phyloP scores from a whole-genome alignment of 2,113 vertebrate species.

The Rhinolophus sinicus region DNA sequence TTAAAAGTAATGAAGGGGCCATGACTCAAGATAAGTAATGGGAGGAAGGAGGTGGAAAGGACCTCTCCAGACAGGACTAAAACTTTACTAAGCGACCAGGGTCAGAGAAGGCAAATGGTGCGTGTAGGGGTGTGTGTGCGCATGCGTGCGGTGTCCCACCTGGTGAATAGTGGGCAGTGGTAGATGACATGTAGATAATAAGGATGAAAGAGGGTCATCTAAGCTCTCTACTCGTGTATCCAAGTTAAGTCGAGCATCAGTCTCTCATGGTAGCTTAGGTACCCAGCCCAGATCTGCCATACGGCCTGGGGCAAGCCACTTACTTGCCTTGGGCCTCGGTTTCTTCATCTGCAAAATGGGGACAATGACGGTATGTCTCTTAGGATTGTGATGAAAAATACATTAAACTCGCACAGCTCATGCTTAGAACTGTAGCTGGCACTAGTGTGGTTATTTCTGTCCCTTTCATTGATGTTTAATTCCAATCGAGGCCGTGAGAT shows the following conservation, averaged over 20 bases:
- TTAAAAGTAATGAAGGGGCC: neutral
- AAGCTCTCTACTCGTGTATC: neutral
- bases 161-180: neutral
- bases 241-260: neutral
- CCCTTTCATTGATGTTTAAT: neutral
- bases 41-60: neutral
- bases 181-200: accelerated
- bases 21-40: neutral
- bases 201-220: accelerated
- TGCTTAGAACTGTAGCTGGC: neutral
- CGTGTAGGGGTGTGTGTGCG: neutral
- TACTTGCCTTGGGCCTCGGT: neutral
- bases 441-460: too few relatives aligned
- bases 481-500: neutral
- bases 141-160: too few relatives aligned
- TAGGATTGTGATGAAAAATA: neutral
- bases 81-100: neutral
- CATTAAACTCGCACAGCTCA: neutral
- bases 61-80: neutral
- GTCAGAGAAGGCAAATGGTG: neutral
- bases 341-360: neutral
- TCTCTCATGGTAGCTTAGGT: accelerated
- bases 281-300: accelerated
- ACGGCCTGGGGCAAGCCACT: neutral
- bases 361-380: accelerated